Evolutionary conservation across 2,797 vertebrate species (phyloP).

Genomic region (Pseudochromis fuscus): DNA sequence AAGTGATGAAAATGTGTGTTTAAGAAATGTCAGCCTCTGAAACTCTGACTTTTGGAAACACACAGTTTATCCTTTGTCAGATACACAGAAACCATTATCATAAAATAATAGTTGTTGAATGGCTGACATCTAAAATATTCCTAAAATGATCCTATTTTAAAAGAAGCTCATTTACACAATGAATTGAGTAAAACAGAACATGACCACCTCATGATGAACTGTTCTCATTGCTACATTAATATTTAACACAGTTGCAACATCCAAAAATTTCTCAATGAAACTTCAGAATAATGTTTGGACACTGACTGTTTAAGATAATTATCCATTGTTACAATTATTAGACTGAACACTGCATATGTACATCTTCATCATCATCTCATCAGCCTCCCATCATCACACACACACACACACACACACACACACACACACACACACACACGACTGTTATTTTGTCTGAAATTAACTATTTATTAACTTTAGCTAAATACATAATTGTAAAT

Average conservation of each 20-base stretch:
- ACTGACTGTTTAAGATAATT: slow-evolving; percentile 24
- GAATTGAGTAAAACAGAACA: background rate
- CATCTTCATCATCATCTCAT: no score
- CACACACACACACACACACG: background rate
- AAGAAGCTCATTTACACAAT: slow-evolving; percentile 3
- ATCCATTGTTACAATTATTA: background rate
- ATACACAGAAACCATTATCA: slow-evolving; percentile 41
- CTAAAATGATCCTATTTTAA: background rate
- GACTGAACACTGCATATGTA: no score
- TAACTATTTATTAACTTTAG: background rate
- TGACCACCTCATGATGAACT: slow-evolving; percentile 17
- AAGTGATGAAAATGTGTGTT: slow-evolving; percentile 51
- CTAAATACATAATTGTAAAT: background rate
- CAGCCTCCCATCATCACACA: background rate
- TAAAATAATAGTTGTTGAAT: slow-evolving; percentile 16
- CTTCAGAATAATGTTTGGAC: background rate
- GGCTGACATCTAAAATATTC: background rate
- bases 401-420: background rate
- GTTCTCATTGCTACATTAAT: slow-evolving; percentile 14
- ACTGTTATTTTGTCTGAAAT: background rate
- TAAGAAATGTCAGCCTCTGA: no score
- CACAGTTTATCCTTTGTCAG: slow-evolving; percentile 54
- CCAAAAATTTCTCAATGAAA: slow-evolving; percentile 16
- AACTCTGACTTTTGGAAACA: slow-evolving; percentile 36
- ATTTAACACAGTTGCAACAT: slow-evolving; percentile 17